phyloP scores from a whole-genome alignment of 2,797 vertebrate species.

The Silurus aristotelis region DNA sequence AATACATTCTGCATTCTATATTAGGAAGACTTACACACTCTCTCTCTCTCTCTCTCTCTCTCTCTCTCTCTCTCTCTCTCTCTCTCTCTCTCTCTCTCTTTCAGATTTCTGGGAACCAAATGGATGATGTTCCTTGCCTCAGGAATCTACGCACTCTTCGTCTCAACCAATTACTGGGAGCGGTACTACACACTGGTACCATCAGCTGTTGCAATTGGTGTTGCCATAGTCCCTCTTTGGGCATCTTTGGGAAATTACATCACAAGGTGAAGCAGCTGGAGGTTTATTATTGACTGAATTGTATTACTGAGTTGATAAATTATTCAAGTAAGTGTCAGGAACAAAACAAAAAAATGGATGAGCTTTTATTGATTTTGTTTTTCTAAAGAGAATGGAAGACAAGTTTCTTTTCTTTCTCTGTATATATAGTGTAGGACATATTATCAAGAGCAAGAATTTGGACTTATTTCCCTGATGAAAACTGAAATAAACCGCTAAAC shows the following conservation, averaged over 20 bases:
- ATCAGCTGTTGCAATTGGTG: constrained; percentile 87
- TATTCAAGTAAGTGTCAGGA: background rate
- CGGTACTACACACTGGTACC: constrained; percentile 95
- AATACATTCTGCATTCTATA: too few species aligned
- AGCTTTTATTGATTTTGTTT: background rate
- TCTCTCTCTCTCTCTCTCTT: background rate
- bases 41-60: background rate
- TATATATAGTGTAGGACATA: background rate
- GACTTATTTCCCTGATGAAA: background rate
- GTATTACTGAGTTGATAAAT: background rate
- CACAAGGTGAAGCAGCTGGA: constrained; percentile 77
- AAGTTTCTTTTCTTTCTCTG: background rate
- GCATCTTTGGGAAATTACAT: constrained; percentile 93
- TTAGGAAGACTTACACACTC: background rate
- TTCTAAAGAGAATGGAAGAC: background rate
- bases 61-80: background rate
- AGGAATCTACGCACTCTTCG: constrained; percentile 92
- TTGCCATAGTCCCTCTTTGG: constrained; percentile 92
- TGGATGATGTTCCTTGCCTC: constrained; percentile 96
- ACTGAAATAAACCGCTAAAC: background rate
- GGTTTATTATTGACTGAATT: background rate
- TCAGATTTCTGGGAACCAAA: constrained; percentile 95
- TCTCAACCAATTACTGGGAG: constrained; percentile 99
- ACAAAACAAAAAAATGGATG: background rate
- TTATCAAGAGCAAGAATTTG: background rate